A percentile compares a stretch with the other conserved stretches of the same genome.
These are phyloP conservation scores for Drosophila ohnishii DNA, from an alignment of 1,140 invertebrate species.

Conservation along the genomic window DNA sequence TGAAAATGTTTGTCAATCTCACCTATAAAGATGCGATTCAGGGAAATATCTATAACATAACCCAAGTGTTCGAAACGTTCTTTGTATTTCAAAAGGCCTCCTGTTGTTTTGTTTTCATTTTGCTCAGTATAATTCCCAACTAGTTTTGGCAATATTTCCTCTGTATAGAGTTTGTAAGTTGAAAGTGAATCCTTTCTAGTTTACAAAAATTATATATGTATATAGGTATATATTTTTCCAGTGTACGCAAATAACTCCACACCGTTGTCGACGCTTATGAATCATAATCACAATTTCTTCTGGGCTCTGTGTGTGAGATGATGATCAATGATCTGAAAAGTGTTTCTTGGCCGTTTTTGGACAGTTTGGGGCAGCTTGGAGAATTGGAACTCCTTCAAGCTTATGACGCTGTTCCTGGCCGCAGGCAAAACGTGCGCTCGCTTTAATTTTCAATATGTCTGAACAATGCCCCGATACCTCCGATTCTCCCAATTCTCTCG, in stretches of 20 bases:
- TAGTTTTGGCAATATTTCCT: background rate
- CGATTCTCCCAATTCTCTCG: constrained; percentile 12
- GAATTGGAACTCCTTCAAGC: constrained; percentile 35
- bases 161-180: background rate
- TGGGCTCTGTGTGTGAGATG: constrained; percentile 56
- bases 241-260: constrained; percentile 16
- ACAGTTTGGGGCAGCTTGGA: constrained; percentile 27
- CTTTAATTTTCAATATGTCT: constrained; percentile 81
- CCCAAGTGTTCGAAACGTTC: too few species aligned
- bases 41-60: too few species aligned
- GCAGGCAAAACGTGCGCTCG: constrained; percentile 74
- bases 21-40: too few species aligned
- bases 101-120: too few species aligned
- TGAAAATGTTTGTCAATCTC: too few species aligned
- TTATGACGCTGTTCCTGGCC: constrained; percentile 64
- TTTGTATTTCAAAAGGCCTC: too few species aligned
- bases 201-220: too few species aligned
- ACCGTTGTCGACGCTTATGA: constrained; percentile 66
- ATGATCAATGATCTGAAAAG: constrained; percentile 81
- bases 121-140: background rate
- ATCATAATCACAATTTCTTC: constrained; percentile 77
- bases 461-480: constrained; percentile 40
- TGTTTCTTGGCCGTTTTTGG: constrained; percentile 56
- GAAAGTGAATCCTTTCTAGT: too few species aligned
- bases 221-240: background rate